A percentile compares a stretch with the other conserved stretches of the same genome.
phyloP scores from a whole-genome alignment of 2,113 vertebrate species.

The Henicopernis longicauda region DNA sequence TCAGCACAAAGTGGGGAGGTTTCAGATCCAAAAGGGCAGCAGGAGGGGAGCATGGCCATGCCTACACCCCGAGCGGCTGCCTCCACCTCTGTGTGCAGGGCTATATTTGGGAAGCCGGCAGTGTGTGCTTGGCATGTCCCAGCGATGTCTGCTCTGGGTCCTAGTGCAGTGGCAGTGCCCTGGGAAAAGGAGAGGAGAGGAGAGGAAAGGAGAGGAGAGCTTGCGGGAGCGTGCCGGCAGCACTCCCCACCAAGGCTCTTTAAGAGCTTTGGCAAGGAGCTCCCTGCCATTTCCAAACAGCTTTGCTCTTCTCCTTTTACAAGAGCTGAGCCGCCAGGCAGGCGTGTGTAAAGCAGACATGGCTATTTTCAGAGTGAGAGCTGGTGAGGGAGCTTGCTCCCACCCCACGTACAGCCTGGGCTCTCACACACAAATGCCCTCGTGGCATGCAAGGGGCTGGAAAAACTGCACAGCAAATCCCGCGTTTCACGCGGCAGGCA shows the following conservation, averaged over 20 bases:
- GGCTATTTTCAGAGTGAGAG: neutral
- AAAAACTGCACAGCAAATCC: neutral
- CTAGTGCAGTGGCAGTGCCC: neutral
- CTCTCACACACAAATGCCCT: neutral
- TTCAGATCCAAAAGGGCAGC: neutral
- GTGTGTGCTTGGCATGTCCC: neutral
- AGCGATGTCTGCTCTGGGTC: neutral
- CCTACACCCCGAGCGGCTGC: neutral
- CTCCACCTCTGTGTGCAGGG: neutral
- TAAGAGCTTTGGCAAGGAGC: neutral
- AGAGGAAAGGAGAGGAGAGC: neutral
- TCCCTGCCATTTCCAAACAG: neutral
- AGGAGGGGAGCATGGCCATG: rapidly evolving
- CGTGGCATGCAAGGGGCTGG: neutral
- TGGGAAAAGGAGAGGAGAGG: too few relatives aligned
- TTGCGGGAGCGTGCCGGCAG: rapidly evolving
- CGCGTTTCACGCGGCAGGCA: rapidly evolving
- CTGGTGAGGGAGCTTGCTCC: neutral
- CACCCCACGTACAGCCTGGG: rapidly evolving
- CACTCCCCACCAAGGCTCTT: neutral
- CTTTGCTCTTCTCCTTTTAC: conserved; percentile 35
- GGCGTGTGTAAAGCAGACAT: neutral
- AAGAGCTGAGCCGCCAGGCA: neutral
- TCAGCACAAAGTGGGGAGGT: neutral
- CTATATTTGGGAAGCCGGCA: conserved; percentile 53